Evolutionary conservation across 2,113 vertebrate species (phyloP), one percentile per base, ranked within the genome.

Genomic region (Neodontobutis hainanensis): DNA sequence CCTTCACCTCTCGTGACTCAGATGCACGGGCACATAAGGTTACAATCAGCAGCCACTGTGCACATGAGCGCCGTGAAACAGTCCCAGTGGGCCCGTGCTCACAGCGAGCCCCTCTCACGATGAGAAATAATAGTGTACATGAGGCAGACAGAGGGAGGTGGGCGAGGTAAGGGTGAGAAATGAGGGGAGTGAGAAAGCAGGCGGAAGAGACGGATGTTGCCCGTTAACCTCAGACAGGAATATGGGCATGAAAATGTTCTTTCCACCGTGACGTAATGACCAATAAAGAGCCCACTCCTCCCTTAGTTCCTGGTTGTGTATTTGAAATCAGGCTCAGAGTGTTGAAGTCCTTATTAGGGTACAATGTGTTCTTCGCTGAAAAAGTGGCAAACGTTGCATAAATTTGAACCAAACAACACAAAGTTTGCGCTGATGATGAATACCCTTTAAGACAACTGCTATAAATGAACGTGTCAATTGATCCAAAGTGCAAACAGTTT

Each of bases 261-360:
- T 92, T 92, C 88, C 90, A 90, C 61, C 61, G 73, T 89, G 87
- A 90, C 81, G 87, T 84, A 83, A 89, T 77, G 50, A 70, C 72
- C 78, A 88, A 86, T 89, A 90, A 91, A 89, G 66, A 76, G 38
- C 59, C 75, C 70, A 66, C 60, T 69, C 74, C 64, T 77, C 80
- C 68, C 58, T 50, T 27, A 27, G 32, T 69, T 58, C 57, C 27
- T 45, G 44, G 64, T 32, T 45, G 49, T 48, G 52, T 36, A 58
- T 38, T 52, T 9, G 45, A 64, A 61, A 73, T 9, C 34, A 11
- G 68, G 34, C 58, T 64, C 27, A 62, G 66, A 64, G 64, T 71
- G 78, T 81, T 47, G 60, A 64, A 61, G 61, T 68, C 12, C 61
- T 75, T 49, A 56, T 75, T 57, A 70, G 67, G 80, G 82, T 66